Evolutionary conservation across 2,888 invertebrate species (phyloP).

Genomic region (Hirudinaria manillensis): DNA sequence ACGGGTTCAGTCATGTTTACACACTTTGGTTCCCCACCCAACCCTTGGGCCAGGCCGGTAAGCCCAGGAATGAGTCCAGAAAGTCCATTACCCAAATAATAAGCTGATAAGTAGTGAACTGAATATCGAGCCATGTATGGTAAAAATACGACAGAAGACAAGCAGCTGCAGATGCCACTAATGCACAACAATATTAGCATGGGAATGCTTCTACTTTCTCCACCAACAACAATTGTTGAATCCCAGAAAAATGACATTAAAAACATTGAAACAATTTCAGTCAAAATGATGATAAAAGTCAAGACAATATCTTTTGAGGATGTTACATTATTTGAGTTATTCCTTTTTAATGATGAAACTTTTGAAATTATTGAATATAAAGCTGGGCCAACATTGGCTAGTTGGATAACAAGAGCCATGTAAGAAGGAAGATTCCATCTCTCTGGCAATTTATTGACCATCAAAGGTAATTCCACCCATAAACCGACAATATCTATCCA

Average conservation of each 20-base stretch:
- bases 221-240: conserved; percentile 58
- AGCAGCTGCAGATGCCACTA: conserved; percentile 70
- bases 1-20: conserved; percentile 43
- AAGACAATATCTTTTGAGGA: conserved; percentile 12
- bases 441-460: conserved; percentile 76
- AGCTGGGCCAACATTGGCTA: conserved; percentile 73
- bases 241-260: conserved; percentile 58
- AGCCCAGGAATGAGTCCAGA: conserved; percentile 72
- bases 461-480: conserved; percentile 77
- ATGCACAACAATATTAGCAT: conserved; percentile 65
- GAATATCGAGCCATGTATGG: conserved; percentile 70
- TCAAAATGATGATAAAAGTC: conserved; percentile 48
- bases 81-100: conserved; percentile 65
- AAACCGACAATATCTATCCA: conserved; percentile 85
- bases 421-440: conserved; percentile 78
- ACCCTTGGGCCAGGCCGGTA: conserved; percentile 60
- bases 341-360: not conserved
- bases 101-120: conserved; percentile 71
- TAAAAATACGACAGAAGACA: conserved; percentile 77
- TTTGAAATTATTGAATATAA: conserved; percentile 59
- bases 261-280: conserved; percentile 54
- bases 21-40: conserved; percentile 55
- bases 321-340: not conserved
- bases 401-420: conserved; percentile 71
- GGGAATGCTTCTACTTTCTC: conserved; percentile 50